phyloP scores from a whole-genome alignment of 2,888 invertebrate species.

The Dasypolia templi region DNA sequence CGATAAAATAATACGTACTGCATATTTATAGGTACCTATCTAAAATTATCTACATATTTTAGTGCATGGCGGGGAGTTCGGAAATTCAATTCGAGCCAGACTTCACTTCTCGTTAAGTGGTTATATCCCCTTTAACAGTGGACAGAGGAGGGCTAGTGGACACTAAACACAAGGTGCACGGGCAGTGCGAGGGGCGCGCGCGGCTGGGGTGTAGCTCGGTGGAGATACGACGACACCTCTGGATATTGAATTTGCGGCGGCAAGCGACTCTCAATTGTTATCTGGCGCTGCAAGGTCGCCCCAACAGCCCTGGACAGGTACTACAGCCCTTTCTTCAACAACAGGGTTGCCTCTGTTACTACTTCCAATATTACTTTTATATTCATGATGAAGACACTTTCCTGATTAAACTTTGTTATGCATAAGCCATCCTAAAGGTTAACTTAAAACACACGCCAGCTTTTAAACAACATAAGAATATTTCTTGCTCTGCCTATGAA shows the following conservation, averaged over 20 bases:
- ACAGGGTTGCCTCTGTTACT: constrained; percentile 77
- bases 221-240: constrained; percentile 83
- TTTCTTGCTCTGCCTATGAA: constrained; percentile 1
- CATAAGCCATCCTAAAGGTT: background rate
- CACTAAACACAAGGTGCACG: constrained; percentile 83
- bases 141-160: constrained; percentile 81
- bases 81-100: constrained; percentile 88
- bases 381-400: background rate
- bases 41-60: constrained; percentile 72
- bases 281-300: constrained; percentile 88
- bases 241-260: constrained; percentile 89
- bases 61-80: constrained; percentile 75
- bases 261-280: constrained; percentile 88
- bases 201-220: constrained; percentile 44
- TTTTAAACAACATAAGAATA: background rate
- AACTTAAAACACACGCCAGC: background rate
- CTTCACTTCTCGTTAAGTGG: constrained; percentile 89
- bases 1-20: constrained; percentile 11
- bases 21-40: constrained; percentile 20
- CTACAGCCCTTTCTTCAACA: constrained; percentile 83
- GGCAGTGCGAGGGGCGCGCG: constrained; percentile 58
- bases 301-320: constrained; percentile 83
- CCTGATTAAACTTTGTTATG: background rate
- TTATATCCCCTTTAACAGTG: constrained; percentile 85
- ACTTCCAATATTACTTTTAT: background rate